Percentiles rank a stretch among this genome's conserved stretches.
These are phyloP conservation scores for Alaudala cheleensis DNA, from an alignment of 2,113 vertebrate species.

Conservation along the genomic window DNA sequence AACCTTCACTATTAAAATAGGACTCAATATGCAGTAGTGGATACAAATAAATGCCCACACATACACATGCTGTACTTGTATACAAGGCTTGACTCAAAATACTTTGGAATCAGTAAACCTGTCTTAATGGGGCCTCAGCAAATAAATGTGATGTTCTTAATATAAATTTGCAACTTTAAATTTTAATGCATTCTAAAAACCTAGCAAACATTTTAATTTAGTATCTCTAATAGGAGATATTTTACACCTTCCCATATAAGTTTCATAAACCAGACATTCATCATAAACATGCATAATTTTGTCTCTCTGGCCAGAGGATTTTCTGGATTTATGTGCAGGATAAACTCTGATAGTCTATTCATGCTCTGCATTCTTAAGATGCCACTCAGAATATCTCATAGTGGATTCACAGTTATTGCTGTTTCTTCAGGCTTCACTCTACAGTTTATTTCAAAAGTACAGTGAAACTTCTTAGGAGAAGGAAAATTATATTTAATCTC, in stretches of 20 bases:
- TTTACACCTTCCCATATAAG: background rate
- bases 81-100: background rate
- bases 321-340: background rate
- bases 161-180: background rate
- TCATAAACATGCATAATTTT: background rate
- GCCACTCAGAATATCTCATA: background rate
- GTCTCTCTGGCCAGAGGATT: background rate
- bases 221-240: background rate
- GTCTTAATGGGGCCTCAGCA: background rate
- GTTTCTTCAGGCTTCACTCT: background rate
- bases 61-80: background rate
- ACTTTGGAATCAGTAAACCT: background rate
- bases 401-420: background rate
- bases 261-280: background rate
- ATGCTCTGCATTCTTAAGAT: background rate
- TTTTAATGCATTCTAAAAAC: background rate
- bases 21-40: background rate
- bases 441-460: background rate
- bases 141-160: background rate
- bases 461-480: background rate
- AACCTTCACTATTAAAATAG: background rate
- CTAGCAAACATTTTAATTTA: background rate
- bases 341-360: background rate
- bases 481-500: constrained; percentile 5
- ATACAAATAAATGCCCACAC: background rate